Conservation (phyloP, 2,888 invertebrate genomes). For the Drosophila niveifrons region DNA sequence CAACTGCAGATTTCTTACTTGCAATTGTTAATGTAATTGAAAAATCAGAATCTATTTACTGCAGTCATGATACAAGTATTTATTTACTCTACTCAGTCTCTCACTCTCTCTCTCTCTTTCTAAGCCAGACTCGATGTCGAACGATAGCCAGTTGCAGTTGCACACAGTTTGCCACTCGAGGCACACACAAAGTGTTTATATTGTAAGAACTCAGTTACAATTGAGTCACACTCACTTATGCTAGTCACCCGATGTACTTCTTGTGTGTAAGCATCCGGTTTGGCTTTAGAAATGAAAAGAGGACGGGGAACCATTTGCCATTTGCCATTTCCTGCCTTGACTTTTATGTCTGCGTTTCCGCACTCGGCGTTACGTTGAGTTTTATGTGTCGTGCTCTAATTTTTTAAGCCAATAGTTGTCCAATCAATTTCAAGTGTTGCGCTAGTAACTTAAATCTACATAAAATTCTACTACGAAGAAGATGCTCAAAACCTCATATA, state of each 20-base stretch:
- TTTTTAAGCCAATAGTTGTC: constrained; percentile 76
- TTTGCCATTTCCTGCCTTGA: constrained; percentile 55
- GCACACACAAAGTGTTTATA: constrained; percentile 62
- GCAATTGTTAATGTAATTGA: not conserved
- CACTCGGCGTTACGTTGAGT: constrained; percentile 37
- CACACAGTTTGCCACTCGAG: not conserved
- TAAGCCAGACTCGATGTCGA: not conserved
- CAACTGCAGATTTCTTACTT: too few species aligned
- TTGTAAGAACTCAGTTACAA: constrained; percentile 61
- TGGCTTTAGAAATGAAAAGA: not conserved
- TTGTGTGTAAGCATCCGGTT: constrained; percentile 35
- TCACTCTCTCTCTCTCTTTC: not conserved
- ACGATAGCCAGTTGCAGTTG: not conserved
- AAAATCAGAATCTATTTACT: constrained; percentile 2
- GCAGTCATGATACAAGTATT: not conserved
- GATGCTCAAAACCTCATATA: constrained; percentile 6
- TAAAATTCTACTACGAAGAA: constrained; percentile 52
- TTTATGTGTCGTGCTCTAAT: constrained; percentile 75
- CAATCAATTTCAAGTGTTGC: constrained; percentile 75
- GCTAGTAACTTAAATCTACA: constrained; percentile 72
- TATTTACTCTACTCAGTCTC: not conserved
- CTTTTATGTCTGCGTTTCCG: constrained; percentile 68
- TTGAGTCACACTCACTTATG: constrained; percentile 17
- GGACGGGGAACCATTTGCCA: constrained; percentile 11
- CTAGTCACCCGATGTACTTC: not conserved